Base-by-base conservation (phyloP, 1,140 invertebrate species). In the Arctopsyche grandis region DNA sequence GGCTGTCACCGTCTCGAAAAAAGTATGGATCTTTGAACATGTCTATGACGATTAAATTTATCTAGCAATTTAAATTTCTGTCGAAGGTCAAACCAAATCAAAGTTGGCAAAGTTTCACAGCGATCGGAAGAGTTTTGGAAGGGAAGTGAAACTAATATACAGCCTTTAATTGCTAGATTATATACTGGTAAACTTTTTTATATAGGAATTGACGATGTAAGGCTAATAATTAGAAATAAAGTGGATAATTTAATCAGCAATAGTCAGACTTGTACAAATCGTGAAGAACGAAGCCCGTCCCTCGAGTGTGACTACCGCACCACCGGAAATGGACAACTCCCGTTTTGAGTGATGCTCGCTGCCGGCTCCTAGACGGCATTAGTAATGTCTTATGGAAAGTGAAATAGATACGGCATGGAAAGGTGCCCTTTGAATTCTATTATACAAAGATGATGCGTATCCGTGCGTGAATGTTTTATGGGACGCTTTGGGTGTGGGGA, bases 401-500 rank as follows among this genome's bases (percentile, higher is more conserved):
- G 74, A 63, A 76, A 66, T 63, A 76, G 74, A 76, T 76, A 76
- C 74, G 74, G 22, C 44, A 66, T 63, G 74, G 74, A 76, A 76
- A 63, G 74, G 29, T 76, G 74, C 56, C 74, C 74, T 76, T 76
- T 76, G 74, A 76, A 76, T 76, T 76, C 58, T 63, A 76, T 76
- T 76, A 76, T 63, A 63, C 56, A 16, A 76, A 76, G 56, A 66
- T 76, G 74, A 76, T 76, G 74, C 56, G 74, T 43, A 44, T 63
- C 29, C 74, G 74, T 76, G 74, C 74, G 74, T 76, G 43, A 76
- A 76, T 76, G 74, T 76, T 76, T 76, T 76, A 76, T 76, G 52
- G 43, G 44, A 5, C 38, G 52, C 7, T 16, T 9, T 21, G 52
- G 29, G 48, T 12, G 52, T 44, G 29, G 19, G 10, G 46, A 1